These are phyloP conservation scores for Acromyrmex heyeri DNA, from an alignment of 1,140 invertebrate species.

Conservation along the genomic window DNA sequence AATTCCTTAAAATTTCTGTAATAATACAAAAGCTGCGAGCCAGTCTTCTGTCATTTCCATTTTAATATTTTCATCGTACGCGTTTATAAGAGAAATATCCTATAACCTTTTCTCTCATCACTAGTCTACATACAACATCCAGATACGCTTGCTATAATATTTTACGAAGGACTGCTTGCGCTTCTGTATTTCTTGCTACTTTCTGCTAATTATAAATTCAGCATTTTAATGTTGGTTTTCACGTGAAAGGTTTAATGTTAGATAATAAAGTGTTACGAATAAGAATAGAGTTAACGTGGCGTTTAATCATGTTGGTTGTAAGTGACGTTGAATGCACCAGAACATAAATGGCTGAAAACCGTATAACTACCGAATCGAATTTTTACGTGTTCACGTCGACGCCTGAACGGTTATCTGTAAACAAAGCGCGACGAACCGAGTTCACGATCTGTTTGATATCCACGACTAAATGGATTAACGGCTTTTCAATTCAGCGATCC, in stretches of 20 bases:
- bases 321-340: neutral
- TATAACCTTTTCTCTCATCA: neutral
- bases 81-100: neutral
- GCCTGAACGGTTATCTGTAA: conserved; percentile 59
- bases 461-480: conserved; percentile 68
- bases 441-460: conserved; percentile 71
- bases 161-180: neutral
- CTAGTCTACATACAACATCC: neutral
- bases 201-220: conserved; percentile 28
- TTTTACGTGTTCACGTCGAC: conserved; percentile 68
- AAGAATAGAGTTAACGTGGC: neutral
- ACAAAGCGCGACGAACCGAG: conserved; percentile 69
- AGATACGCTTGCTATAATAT: conserved; percentile 17
- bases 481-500: conserved; percentile 69
- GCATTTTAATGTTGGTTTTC: neutral
- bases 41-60: conserved; percentile 11
- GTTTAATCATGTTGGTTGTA: neutral
- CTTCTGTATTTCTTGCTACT: neutral
- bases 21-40: neutral
- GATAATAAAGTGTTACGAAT: neutral
- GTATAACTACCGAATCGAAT: conserved; percentile 59
- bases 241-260: neutral
- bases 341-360: conserved; percentile 12
- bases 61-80: conserved; percentile 14
- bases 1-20: neutral